Evolutionary conservation across 2,888 invertebrate species (phyloP).

Genomic region (Cyclophora albipunctata): DNA sequence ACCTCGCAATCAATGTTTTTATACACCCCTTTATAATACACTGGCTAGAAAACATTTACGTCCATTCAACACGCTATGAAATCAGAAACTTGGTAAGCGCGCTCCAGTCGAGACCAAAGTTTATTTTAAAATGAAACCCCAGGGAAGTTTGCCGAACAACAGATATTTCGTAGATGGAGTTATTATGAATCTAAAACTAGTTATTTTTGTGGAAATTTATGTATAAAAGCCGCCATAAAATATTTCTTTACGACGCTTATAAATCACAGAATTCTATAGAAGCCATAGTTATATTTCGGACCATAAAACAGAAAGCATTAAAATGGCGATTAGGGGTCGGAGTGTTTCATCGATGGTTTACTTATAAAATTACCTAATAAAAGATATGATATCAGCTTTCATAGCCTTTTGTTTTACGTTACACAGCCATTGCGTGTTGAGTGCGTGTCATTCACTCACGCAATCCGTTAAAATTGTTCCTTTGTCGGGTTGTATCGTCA

Average conservation of each 20-base stretch:
- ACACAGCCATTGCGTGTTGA: constrained; percentile 11
- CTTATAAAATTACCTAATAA: constrained; percentile 30
- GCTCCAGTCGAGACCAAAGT: no score
- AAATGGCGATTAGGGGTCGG: constrained; percentile 41
- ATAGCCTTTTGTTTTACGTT: constrained; percentile 6
- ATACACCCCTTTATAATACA: constrained; percentile 40
- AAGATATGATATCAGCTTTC: constrained; percentile 18
- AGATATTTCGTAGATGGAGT: constrained; percentile 1
- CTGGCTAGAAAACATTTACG: constrained; percentile 9
- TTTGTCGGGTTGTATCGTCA: constrained; percentile 1
- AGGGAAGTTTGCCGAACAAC: no score
- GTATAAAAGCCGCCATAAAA: constrained; percentile 22
- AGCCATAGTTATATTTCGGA: constrained; percentile 34
- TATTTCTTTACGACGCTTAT: constrained; percentile 30
- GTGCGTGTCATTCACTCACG: background rate
- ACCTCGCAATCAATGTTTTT: constrained; percentile 50
- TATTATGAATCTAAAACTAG: constrained; percentile 11
- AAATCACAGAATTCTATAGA: constrained; percentile 37
- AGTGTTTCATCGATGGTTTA: constrained; percentile 36
- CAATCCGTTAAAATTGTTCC: background rate
- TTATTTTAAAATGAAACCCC: no score
- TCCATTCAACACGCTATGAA: constrained; percentile 10
- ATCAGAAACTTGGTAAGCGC: background rate
- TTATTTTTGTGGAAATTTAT: constrained; percentile 17
- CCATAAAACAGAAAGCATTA: constrained; percentile 44